These are phyloP conservation scores for Anthrax anthrax DNA, from an alignment of 2,888 invertebrate species.

Conservation along the genomic window DNA sequence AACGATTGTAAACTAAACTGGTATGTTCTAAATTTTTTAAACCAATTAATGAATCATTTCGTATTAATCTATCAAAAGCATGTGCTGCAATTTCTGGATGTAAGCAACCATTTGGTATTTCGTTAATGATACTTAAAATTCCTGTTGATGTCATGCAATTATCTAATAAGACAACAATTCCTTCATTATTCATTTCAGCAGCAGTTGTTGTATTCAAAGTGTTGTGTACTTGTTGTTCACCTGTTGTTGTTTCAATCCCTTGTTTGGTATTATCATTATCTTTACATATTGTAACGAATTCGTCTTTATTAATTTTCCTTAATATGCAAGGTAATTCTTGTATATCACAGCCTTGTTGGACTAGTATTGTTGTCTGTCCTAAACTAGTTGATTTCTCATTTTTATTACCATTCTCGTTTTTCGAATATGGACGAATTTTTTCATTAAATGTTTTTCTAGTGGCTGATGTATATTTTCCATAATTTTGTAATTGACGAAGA, in stretches of 20 bases:
- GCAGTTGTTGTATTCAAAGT: background rate
- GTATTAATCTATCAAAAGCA: slow-evolving; percentile 34
- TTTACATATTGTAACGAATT: slow-evolving; percentile 27
- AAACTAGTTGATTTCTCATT: background rate
- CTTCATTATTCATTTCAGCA: slow-evolving; percentile 6
- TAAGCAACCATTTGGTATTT: slow-evolving; percentile 35
- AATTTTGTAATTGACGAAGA: slow-evolving; percentile 2
- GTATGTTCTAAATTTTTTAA: slow-evolving; percentile 9
- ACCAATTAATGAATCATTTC: slow-evolving; percentile 28
- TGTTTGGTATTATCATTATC: background rate
- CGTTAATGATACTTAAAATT: slow-evolving; percentile 33
- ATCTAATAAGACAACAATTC: slow-evolving; percentile 18
- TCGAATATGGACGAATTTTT: background rate
- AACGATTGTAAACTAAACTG: slow-evolving; percentile 31
- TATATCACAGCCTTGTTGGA: slow-evolving; percentile 52
- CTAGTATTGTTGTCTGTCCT: slow-evolving; percentile 38
- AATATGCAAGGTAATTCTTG: slow-evolving; percentile 54
- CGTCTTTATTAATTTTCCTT: slow-evolving; percentile 33
- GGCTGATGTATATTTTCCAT: background rate
- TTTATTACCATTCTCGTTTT: background rate
- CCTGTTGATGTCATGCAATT: slow-evolving; percentile 24
- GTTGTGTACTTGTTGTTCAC: too few relatives aligned
- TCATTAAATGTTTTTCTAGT: background rate
- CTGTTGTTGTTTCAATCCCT: too few relatives aligned
- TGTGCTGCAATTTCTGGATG: slow-evolving; percentile 34